These are phyloP conservation scores for Metridium senile DNA, from an alignment of 92 coral and sea anemone genomes.

Conservation along the genomic window DNA sequence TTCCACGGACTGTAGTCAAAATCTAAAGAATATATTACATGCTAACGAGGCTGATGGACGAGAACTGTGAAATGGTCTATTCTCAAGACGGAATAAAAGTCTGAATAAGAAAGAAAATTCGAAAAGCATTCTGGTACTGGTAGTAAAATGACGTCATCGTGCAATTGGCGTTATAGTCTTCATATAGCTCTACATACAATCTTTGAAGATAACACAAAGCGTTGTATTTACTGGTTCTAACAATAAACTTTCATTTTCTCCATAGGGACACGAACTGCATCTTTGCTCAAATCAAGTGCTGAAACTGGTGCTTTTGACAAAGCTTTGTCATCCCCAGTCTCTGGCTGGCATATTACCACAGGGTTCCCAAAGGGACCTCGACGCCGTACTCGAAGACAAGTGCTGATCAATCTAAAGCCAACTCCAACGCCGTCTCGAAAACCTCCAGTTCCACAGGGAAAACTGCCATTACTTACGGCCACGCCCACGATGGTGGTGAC, in stretches of 20 bases:
- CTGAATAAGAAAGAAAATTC: no score
- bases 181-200: no score
- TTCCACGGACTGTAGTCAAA: no score
- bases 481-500: constrained; percentile 66
- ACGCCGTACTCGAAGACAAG: constrained; percentile 86
- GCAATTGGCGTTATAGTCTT: no score
- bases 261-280: constrained; percentile 78
- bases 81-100: no score
- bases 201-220: no score
- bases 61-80: no score
- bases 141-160: no score
- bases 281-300: constrained; percentile 84
- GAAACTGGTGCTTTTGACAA: constrained; percentile 77
- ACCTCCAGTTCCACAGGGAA: constrained; percentile 25
- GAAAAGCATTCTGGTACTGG: no score
- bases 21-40: no score
- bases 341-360: constrained; percentile 92
- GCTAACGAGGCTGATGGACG: no score
- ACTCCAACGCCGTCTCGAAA: constrained; percentile 52
- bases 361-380: constrained; percentile 78
- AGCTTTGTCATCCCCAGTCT: constrained; percentile 72
- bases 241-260: not conserved
- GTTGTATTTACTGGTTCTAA: no score
- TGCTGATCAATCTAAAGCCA: constrained; percentile 51
- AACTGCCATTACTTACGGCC: constrained; percentile 33